Base-by-base conservation (phyloP, 2,113 vertebrate species). In the Chelonoidis abingdonii region DNA sequence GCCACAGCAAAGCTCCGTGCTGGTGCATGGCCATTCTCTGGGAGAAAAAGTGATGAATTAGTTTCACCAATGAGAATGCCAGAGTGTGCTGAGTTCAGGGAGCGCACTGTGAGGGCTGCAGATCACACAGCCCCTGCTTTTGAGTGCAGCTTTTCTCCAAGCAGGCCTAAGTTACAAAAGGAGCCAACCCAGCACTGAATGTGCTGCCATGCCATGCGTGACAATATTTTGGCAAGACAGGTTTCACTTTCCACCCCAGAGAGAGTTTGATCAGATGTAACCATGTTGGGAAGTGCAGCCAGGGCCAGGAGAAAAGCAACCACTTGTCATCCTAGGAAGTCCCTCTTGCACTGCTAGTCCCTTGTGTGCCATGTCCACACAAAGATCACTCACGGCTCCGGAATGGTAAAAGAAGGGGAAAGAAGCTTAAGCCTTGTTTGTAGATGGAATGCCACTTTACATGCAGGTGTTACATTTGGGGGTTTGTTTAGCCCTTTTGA, bases 361-460 rank as follows among this genome's bases (percentile, higher is more conserved):
- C 53, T 56, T 53, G 21, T 62, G 16, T 47, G 72, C 78, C 69
- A 76, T 82, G 62, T 49, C 41, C 79, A 88, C 47, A 49, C 47
- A 49, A 49, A 49, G 47, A 49, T 49, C 47, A 49, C 47, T 49
- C 47, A 49, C 75, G 80, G 72, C 80, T 87, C 80, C 75, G 91
- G 88, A 90, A 90, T 80, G 76, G 86, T 62, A 38, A 93, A 86
- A 88, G 86, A 89, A 44, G 53, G 75, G 80, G 53, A 84, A 75
- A 84, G 69, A 49, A 80, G 94, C 75, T 54, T 78, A 41, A 50
- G 50, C 50, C 50, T 50, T 50, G 47, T 49, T 49, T 49, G 47
- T 49, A 49, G 47, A 49, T 49, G 47, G 47, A 49, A 49, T 49
- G 47, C 47, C 47, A 49, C 47, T 10, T 49, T 49, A 49, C 47